Evolutionary conservation across 2,797 vertebrate genomes (phyloP).

Genomic region (Cuculus canorus): DNA sequence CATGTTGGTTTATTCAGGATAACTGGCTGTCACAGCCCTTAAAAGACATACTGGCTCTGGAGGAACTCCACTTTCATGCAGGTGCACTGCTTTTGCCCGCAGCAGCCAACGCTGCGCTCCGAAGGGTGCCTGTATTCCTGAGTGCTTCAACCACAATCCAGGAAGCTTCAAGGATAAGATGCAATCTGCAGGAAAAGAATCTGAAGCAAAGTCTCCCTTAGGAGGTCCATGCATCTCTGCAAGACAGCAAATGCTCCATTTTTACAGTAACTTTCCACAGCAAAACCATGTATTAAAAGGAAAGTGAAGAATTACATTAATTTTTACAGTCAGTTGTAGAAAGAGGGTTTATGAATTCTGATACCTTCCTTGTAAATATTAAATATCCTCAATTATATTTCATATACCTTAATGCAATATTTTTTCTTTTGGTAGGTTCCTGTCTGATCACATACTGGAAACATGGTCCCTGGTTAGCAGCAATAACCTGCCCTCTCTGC

Average conservation of each 20-base stretch:
- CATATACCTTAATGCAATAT: background rate
- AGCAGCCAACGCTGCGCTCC: background rate
- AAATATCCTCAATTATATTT: background rate
- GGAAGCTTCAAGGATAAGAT: background rate
- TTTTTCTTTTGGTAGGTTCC: slow-evolving; percentile 72
- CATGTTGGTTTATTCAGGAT: background rate
- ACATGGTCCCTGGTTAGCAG: slow-evolving; percentile 83
- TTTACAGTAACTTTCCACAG: background rate
- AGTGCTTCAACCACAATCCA: background rate
- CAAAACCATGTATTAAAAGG: background rate
- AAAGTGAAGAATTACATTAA: background rate
- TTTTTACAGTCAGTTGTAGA: background rate
- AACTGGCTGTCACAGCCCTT: background rate
- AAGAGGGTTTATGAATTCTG: background rate
- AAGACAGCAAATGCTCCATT: background rate
- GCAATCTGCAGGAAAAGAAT: background rate
- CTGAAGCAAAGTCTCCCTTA: background rate
- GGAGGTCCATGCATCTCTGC: rapidly evolving
- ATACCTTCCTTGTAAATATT: background rate
- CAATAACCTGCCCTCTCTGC: slow-evolving; percentile 87
- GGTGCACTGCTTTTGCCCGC: background rate
- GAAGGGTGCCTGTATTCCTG: background rate
- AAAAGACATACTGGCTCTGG: background rate
- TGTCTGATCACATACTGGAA: slow-evolving; percentile 88
- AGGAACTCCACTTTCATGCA: background rate